Percentiles rank a stretch among this genome's conserved stretches.
phyloP scores from a whole-genome alignment of 2,797 vertebrate species.

The Dendrocincla tyrannina region DNA sequence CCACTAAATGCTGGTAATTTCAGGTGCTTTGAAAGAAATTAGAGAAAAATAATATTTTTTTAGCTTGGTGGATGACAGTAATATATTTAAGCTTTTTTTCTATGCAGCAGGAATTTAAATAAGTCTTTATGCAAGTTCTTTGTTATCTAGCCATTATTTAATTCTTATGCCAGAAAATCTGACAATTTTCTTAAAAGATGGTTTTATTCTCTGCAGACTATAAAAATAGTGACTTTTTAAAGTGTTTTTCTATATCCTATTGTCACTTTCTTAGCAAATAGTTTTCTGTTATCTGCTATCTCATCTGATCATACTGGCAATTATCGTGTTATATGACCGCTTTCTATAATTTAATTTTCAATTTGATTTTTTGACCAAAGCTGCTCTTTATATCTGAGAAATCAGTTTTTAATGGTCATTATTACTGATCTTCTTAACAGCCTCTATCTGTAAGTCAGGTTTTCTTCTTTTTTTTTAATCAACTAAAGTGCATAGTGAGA shows the following conservation, averaged over 20 bases:
- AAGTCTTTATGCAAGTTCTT: background rate
- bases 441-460: background rate
- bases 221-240: background rate
- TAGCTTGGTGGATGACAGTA: background rate
- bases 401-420: constrained; percentile 15
- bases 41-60: background rate
- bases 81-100: background rate
- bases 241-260: background rate
- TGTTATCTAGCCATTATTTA: background rate
- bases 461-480: background rate
- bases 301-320: background rate
- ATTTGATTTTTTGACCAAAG: constrained; percentile 13
- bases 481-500: background rate
- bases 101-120: background rate
- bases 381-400: background rate
- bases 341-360: constrained; percentile 43
- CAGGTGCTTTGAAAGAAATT: background rate
- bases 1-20: background rate
- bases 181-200: background rate
- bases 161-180: background rate
- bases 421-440: background rate
- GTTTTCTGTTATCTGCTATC: constrained; percentile 8
- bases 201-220: background rate
- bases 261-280: background rate
- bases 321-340: background rate